Evolutionary conservation across 2,888 invertebrate species (phyloP).

Genomic region (Iphiclides podalirius): DNA sequence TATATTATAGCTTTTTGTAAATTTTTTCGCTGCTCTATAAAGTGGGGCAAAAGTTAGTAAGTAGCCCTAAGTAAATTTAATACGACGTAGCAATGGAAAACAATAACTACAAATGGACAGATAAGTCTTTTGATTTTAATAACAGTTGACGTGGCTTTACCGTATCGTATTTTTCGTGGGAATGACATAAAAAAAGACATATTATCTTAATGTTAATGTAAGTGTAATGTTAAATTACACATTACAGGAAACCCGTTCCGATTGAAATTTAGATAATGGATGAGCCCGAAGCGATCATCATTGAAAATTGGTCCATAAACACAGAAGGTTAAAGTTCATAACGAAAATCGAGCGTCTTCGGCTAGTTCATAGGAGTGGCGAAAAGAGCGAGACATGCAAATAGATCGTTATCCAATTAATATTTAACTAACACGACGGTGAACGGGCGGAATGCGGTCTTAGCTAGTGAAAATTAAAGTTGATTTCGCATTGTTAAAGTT

Average conservation of each 20-base stretch:
- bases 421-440: conserved; percentile 11
- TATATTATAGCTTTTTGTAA: too few relatives aligned
- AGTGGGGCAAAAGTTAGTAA: too few relatives aligned
- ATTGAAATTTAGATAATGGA: conserved; percentile 11
- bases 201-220: conserved; percentile 17
- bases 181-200: conserved; percentile 13
- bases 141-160: conserved; percentile 31
- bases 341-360: conserved; percentile 29
- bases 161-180: conserved; percentile 10
- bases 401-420: conserved; percentile 22
- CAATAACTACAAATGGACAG: too few relatives aligned
- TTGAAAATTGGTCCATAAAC: conserved; percentile 5
- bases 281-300: conserved; percentile 26
- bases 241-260: conserved; percentile 9
- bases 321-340: conserved; percentile 30
- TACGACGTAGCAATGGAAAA: too few relatives aligned
- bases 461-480: conserved; percentile 5
- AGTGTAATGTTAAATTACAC: conserved; percentile 22
- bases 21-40: too few relatives aligned
- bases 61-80: too few relatives aligned
- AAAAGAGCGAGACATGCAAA: conserved; percentile 22
- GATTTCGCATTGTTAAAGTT: conserved; percentile 7
- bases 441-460: conserved; percentile 3
- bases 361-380: conserved; percentile 6
- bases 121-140: too few relatives aligned